These are phyloP conservation scores for Amphiprion clarkii DNA, from an alignment of 2,797 vertebrate species.

Conservation along the genomic window DNA sequence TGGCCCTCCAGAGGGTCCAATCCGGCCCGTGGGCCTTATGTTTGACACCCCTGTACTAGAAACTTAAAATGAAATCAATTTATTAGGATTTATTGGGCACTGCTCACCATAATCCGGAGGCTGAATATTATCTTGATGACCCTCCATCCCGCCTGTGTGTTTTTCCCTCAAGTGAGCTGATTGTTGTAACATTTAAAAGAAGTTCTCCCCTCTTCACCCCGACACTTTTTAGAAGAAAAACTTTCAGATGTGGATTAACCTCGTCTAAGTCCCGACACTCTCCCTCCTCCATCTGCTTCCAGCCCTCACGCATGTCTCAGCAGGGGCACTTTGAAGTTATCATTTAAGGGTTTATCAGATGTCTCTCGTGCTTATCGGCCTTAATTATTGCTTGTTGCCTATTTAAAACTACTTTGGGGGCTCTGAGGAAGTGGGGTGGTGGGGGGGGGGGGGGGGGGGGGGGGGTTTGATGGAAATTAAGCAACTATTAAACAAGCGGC, in stretches of 20 bases:
- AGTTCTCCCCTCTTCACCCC: background rate
- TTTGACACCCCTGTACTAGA: slow-evolving; percentile 2
- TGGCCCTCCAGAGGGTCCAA: too few species aligned
- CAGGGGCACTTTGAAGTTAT: slow-evolving; percentile 61
- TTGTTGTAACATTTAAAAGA: slow-evolving; percentile 43
- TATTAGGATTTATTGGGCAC: slow-evolving; percentile 48
- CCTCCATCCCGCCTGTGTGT: slow-evolving; percentile 26
- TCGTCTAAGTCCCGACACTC: slow-evolving; percentile 53
- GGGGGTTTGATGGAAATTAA: slow-evolving; percentile 45
- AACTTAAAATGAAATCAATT: slow-evolving; percentile 54
- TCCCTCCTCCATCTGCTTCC: slow-evolving; percentile 62
- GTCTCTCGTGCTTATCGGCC: slow-evolving; percentile 56
- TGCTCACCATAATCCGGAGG: slow-evolving; percentile 32
- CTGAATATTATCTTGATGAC: slow-evolving; percentile 52
- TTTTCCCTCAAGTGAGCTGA: slow-evolving; percentile 29
- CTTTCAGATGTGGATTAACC: slow-evolving; percentile 55
- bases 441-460: background rate
- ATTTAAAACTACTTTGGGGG: slow-evolving; percentile 53
- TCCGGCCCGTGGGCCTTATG: too few species aligned
- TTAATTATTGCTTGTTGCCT: slow-evolving; percentile 66
- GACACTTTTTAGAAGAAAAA: slow-evolving; percentile 16
- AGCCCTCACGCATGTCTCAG: slow-evolving; percentile 62
- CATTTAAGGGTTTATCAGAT: slow-evolving; percentile 68
- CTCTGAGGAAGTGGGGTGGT: background rate
- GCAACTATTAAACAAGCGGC: slow-evolving; percentile 38